These are phyloP conservation scores for Cygnus buccinator DNA, from an alignment of 2,113 vertebrate genomes.

Conservation along the genomic window DNA sequence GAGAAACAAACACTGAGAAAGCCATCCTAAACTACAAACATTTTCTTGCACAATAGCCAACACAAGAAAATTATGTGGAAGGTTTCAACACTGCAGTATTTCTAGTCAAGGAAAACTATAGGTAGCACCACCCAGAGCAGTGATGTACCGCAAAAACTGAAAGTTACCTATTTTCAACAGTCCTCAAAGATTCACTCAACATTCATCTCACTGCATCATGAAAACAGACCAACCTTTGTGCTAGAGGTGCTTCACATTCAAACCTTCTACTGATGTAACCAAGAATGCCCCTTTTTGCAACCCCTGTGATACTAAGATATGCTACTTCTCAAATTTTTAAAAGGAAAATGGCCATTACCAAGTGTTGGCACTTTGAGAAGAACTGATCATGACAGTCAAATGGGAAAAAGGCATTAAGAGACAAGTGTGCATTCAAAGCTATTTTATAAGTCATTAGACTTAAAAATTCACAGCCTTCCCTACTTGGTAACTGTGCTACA, in stretches of 20 bases:
- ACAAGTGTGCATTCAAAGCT: not conserved
- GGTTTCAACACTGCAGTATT: not conserved
- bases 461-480: not conserved
- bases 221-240: not conserved
- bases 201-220: not conserved
- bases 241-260: not conserved
- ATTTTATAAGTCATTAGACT: not conserved
- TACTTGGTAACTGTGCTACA: not conserved
- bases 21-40: too few relatives aligned
- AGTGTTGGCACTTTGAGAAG: not conserved
- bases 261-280: not conserved
- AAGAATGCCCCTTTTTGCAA: not conserved
- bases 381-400: not conserved
- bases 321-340: not conserved
- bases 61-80: not conserved
- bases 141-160: not conserved
- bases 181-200: not conserved
- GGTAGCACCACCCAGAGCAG: not conserved
- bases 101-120: not conserved
- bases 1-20: not conserved
- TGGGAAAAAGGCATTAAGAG: not conserved
- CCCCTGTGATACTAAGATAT: accelerated
- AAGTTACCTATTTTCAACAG: not conserved
- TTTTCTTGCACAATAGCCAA: not conserved
- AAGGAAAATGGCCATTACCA: not conserved